Base-by-base conservation (phyloP, 2,113 vertebrate genomes). In the Microcebus tavaratra region DNA sequence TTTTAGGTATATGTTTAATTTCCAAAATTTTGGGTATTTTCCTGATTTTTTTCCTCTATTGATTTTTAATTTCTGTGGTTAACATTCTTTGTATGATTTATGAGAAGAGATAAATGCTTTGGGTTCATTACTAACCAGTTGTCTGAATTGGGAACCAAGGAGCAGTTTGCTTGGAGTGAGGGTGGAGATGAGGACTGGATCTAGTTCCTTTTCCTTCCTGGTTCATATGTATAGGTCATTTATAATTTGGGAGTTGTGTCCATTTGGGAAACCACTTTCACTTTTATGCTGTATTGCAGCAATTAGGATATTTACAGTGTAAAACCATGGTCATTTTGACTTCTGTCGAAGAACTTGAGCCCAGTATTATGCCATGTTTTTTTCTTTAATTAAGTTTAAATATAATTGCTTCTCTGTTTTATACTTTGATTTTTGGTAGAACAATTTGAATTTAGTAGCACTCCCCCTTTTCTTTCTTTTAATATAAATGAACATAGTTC, bases 331-430 rank as follows among this genome's bases (percentile, higher is more conserved):
- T 83, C 15, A 31, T 92, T 96, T 39, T 94, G 50, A 93, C 81
- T 84, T 95, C n/a, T 85, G 59, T 80, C 53, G 63, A 95, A 94
- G 78, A 88, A 93, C 57, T 78, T 48, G 72, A 95, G 0, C 61
- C 15, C 27, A 84, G 25, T 79, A 65, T 92, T 90, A 82, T 59
- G n/a, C 29, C 12, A 3, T 61, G 8, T 2, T 68, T 42, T 57
- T 53, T n/a, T 6, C 48, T 92, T 75, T 73, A 8, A 36, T 85
- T 85, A 65, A 4, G 20, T 83, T 78, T 92, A 90, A 85, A 36
- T 23, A 45, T 57, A 34, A 79, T 63, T 67, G 3, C 75, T 90
- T 80, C 76, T 34, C 25, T 20, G 18, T 88, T 89, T 6, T 80
- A 5, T 93, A 61, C 67, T 93, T 94, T 84, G 63, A 55, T 53